Base-by-base conservation (phyloP, 2,113 vertebrate species). In the Calidris pugnax region DNA sequence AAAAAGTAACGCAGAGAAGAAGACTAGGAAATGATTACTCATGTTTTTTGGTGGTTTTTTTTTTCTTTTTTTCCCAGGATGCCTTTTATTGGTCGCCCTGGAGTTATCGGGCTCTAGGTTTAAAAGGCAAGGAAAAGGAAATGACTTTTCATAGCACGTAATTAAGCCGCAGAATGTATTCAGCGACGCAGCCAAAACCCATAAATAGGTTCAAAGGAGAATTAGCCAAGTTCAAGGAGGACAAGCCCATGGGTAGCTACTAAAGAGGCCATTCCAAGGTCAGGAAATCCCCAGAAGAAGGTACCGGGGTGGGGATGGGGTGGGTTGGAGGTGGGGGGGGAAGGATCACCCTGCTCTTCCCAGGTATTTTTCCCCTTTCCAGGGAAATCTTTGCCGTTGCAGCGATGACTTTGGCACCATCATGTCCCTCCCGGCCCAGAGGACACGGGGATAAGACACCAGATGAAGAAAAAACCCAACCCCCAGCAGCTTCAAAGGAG, bases 191-290 rank as follows among this genome's bases (percentile, higher is more conserved):
- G 87, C 94, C 96, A 89, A 95, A 89, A 5, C 55, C 60, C 92
- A 84, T 17, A 56, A 93, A 93, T 8, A 60, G 63, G 53, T 87
- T 73, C 87, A 80, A 79, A 91, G 57, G 68, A 77, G 81, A 94
- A 69, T 13, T 0, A 7, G 77, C n/a, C 0, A 16, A 80, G 94
- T 80, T 87, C 68, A 60, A 62, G 76, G 81, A 94, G 92, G 90
- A 93, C 59, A 2, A 21, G 63, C 47, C 62, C 85, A 26, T 11
- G 0, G 37, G 85, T 7, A 47, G 63, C 19, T 51, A 13, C 66
- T 6, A 33, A 74, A 94, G 0, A 28, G 78, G 87, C 53, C 56
- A 50, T 69, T 89, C 86, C 66, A 47, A 92, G 82, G 69, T 77
- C 14, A 66, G 91, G 89, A 81, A 87, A 94, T 56, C 64, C 78